Percentiles rank a stretch among this genome's conserved stretches.
phyloP scores from a whole-genome alignment of 2,797 vertebrate genomes.

The Rhinatrema bivittatum region DNA sequence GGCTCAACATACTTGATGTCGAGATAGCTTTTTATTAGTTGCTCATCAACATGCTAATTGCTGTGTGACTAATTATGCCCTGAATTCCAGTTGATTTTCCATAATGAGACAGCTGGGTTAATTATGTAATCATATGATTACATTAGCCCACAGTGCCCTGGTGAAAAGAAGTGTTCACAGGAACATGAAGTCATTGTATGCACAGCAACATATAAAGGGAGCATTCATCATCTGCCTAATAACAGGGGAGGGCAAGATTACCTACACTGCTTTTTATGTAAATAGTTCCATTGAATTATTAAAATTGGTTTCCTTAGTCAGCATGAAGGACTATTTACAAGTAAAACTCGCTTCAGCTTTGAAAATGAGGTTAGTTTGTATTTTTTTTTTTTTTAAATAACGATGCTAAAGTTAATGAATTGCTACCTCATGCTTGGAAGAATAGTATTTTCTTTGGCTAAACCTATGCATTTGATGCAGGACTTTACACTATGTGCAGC shows the following conservation, averaged over 20 bases:
- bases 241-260: constrained; percentile 1
- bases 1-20: constrained; percentile 52
- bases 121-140: constrained; percentile 87
- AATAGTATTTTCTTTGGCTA: too few relatives aligned
- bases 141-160: constrained; percentile 71
- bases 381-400: too few relatives aligned
- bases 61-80: constrained; percentile 83
- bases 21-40: constrained; percentile 68
- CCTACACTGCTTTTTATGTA: constrained; percentile 9
- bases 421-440: too few relatives aligned
- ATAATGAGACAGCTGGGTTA: constrained; percentile 88
- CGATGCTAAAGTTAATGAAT: too few relatives aligned
- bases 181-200: constrained; percentile 33
- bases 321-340: too few relatives aligned
- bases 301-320: constrained; percentile 3
- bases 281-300: background rate
- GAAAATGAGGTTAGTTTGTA: too few relatives aligned
- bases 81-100: constrained; percentile 84
- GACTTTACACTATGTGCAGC: too few relatives aligned
- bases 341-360: too few relatives aligned
- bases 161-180: constrained; percentile 43
- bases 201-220: constrained; percentile 24
- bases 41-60: constrained; percentile 81
- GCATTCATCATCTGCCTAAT: constrained; percentile 15
- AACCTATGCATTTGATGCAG: too few relatives aligned